Conservation (phyloP, 2,113 vertebrate genomes). For the Holacanthus passer region DNA sequence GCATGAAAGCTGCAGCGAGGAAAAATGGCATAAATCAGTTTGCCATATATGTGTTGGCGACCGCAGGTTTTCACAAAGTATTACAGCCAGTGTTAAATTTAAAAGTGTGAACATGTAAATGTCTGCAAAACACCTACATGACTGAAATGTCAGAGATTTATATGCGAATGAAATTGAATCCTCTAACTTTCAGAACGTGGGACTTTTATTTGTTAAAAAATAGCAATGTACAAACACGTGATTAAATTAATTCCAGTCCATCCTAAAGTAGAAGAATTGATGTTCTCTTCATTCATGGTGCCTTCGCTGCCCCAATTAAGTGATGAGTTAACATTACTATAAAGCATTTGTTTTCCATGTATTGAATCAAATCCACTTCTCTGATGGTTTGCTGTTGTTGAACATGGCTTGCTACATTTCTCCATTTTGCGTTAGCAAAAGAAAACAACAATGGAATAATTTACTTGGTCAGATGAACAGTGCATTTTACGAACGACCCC, state of each 20-base stretch:
- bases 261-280: background rate
- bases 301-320: background rate
- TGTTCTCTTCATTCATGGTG: background rate
- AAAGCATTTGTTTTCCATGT: background rate
- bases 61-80: constrained; percentile 51
- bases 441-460: background rate
- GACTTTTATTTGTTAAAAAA: too few species aligned
- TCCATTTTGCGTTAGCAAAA: too few species aligned
- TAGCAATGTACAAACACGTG: too few species aligned
- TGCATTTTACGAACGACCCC: background rate
- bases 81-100: constrained; percentile 51
- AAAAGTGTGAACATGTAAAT: constrained; percentile 50
- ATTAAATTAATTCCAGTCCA: too few species aligned
- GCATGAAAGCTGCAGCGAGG: constrained; percentile 53
- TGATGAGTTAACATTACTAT: background rate
- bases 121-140: constrained; percentile 42
- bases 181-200: background rate
- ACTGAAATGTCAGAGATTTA: constrained; percentile 6
- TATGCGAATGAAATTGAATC: background rate
- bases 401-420: too few species aligned
- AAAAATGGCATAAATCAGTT: constrained; percentile 55
- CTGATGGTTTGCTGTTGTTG: background rate
- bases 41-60: constrained; percentile 36
- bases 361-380: background rate
- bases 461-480: background rate